Base-by-base conservation (phyloP, 2,888 invertebrate genomes). In the Heliconius ethilla region DNA sequence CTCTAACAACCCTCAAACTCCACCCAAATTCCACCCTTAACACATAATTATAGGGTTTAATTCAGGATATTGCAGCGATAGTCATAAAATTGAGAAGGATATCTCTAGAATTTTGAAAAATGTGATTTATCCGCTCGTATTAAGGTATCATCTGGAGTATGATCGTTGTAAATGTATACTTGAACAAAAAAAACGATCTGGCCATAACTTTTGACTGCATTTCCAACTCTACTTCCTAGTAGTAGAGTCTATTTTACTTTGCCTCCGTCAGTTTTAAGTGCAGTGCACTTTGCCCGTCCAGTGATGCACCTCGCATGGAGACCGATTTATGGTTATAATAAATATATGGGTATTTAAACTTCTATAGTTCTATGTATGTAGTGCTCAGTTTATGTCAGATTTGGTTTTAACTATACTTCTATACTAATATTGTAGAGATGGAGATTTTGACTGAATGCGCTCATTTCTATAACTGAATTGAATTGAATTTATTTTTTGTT, bases 311-410 rank as follows among this genome's bases (percentile, higher is more conserved):
- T 91, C 89, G 83, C 89, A 85, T 83, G 85, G 84, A 91, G 92
- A 90, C 90, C 92, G 92, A 94, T 94, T 93, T 94, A 94, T 92
- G 88, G 88, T 87, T 90, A 90, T 92, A 92, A 92, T 94, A 93
- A 93, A 93, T 93, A 91, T 91, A 93, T 92, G 90, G 90, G 85
- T 91, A 91, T 91, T 92, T 93, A 92, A 94, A 91, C 90, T 91
- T 88, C 86, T 84, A 91, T 92, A 93, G 91, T 89, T 91, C 88
- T 88, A 77, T 75, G 66, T 75, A 69, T 69, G 15, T 69, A 67
- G 70, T 25, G 45, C 13, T 74, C 80, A 70, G 76, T 81, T 79
- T 79, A 80, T 76, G 76, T 79, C 77, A 77, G 75, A 77, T 63
- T 73, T 62, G 70, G 62, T 7, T 51, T 51, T 6, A 51, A 51